Evolutionary conservation across 2,888 invertebrate genomes (phyloP).

Genomic region (Crematogaster levior): DNA sequence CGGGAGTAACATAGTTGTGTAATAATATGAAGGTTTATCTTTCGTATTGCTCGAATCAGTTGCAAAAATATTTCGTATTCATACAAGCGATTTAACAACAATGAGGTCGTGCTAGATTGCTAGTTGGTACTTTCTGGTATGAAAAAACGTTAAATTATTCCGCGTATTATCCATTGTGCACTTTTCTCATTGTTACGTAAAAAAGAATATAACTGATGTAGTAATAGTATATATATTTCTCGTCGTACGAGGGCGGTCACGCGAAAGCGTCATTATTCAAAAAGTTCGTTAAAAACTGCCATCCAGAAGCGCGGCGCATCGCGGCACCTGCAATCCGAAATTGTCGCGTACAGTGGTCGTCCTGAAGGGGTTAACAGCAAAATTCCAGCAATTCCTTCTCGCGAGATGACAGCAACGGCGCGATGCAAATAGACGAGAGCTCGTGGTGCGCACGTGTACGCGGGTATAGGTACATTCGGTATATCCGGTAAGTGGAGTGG

Average conservation of each 20-base stretch:
- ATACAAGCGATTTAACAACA: constrained; percentile 35
- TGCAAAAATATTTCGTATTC: constrained; percentile 41
- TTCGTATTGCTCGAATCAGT: neutral
- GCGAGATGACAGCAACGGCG: constrained; percentile 51
- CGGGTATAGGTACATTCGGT: constrained; percentile 49
- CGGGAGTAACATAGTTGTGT: neutral
- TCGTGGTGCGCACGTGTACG: constrained; percentile 24
- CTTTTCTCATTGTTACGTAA: constrained; percentile 36
- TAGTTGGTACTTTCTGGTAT: neutral
- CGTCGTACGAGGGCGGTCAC: constrained; percentile 33
- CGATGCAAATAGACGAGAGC: constrained; percentile 65
- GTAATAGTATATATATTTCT: constrained; percentile 33
- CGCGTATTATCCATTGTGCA: neutral
- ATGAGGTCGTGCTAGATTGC: constrained; percentile 19
- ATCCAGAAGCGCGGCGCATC: constrained; percentile 5
- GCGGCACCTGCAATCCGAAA: constrained; percentile 33
- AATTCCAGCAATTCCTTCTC: constrained; percentile 52
- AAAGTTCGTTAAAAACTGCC: constrained; percentile 50
- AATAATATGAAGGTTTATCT: neutral
- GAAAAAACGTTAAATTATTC: constrained; percentile 36
- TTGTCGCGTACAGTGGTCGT: constrained; percentile 31
- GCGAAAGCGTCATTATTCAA: constrained; percentile 41
- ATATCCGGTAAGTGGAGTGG: constrained; percentile 67
- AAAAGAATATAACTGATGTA: constrained; percentile 29
- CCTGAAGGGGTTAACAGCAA: constrained; percentile 41